Evolutionary conservation across 2,113 vertebrate species (phyloP).

Genomic region (Scortum barcoo): DNA sequence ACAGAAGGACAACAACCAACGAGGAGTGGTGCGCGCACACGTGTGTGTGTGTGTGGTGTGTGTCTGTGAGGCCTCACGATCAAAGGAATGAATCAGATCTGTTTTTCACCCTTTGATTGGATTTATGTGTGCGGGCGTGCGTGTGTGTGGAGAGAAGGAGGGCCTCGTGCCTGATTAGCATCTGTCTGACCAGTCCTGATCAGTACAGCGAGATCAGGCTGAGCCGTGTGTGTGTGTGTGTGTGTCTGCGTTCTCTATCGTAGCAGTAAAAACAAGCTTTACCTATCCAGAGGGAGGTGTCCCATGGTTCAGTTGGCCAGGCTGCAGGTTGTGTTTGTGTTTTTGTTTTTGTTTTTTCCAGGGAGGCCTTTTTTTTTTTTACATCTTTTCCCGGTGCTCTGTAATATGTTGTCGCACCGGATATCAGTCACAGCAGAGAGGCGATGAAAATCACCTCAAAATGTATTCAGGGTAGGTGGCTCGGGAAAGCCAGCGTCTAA

Average conservation of each 20-base stretch:
- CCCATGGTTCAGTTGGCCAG: background rate
- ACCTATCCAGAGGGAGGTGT: constrained; percentile 1
- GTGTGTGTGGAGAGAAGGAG: constrained; percentile 13
- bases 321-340: background rate
- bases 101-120: constrained; percentile 72
- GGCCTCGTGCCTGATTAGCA: constrained; percentile 60
- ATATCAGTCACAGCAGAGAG: constrained; percentile 7
- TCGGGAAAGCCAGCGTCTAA: constrained; percentile 45
- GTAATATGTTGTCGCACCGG: constrained; percentile 5
- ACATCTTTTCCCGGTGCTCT: background rate
- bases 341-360: background rate
- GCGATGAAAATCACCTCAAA: constrained; percentile 31
- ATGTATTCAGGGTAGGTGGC: constrained; percentile 9
- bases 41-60: constrained; percentile 21
- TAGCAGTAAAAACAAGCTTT: constrained; percentile 30
- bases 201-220: constrained; percentile 11
- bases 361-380: constrained; percentile 1
- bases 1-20: constrained; percentile 66
- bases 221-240: constrained; percentile 28
- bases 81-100: constrained; percentile 71
- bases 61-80: constrained; percentile 35
- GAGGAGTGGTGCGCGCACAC: constrained; percentile 13
- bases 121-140: constrained; percentile 42
- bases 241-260: background rate
- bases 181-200: constrained; percentile 55